Evolutionary conservation across 2,888 invertebrate genomes (phyloP), one percentile per base, ranked within the genome.

Genomic region (Tetanocera ferruginea): DNA sequence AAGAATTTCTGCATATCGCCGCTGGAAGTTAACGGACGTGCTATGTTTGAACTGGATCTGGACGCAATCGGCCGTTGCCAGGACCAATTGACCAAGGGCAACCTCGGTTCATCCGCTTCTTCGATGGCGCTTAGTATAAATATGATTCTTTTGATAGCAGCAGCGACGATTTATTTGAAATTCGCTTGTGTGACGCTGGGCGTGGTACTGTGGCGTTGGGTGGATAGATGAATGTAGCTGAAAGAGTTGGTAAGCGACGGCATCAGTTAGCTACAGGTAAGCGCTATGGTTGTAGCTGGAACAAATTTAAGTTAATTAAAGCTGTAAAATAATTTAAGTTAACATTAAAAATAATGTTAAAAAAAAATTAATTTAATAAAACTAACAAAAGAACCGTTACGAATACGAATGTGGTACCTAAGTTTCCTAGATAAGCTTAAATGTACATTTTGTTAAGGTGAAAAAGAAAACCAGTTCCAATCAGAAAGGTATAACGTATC

Each of bases 1-100:
- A 93, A 93, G 84, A 97, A 97, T 89, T 95, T 92, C 88, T 97
- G 96, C 91, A 96, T 96, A 86, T 96, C 96, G 23, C 96, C 96
- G 78, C 91, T 96, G 83, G 95, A 95, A 88, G 93, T 95, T 81
- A 95, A 96, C 82, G 96, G 96, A 0, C 92, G 94, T 81, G 93
- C 93, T 62, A 93, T 96, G 92, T 93, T 92, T 79, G 92, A 91
- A 72, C 91, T 94, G 80, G 93, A 94, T 85, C 90, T 93, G 79
- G 93, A 93, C 79, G 88, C 92, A 11, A 92, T 94, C 80, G 93
- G 93, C 9, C 91, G 92, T 80, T 94, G 94, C 85, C 92, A 93
- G 84, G 94, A 94, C 83, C 93, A 93, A 85, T 91, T 93, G 75
- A 92, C 93, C 66, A 91, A 93, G 83, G 93, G 93, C 81, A 93